Evolutionary conservation across 2,113 vertebrate genomes (phyloP), one percentile per base, ranked within the genome.

Genomic region (Phaethon lepturus): DNA sequence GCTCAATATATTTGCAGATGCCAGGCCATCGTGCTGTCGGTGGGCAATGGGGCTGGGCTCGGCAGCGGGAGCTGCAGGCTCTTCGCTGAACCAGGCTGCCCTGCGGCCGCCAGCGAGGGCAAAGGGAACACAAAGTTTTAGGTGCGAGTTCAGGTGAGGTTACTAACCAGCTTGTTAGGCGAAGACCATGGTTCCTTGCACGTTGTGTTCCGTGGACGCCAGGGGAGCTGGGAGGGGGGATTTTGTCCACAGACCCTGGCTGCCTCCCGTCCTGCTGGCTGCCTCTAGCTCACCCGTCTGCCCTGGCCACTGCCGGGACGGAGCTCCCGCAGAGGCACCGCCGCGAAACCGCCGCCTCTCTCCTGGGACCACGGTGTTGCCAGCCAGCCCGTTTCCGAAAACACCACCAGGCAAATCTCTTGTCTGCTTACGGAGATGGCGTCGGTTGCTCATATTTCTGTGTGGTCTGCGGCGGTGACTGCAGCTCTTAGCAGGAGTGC

Each of bases 81-180:
- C 33, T 35, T 8, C 1, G 20, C 71, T 8, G 64, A 52, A 13
- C 28, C 33, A 7, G 29, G 28, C 8, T 83, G 24, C 17, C 3
- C 53, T 12, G 31, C 1, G 8, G 72, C 52, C 1, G 3, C 22
- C 38, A 4, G 50, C 17, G 1, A 4, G n/a, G 0, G 4, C 2
- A 4, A 23, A 13, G 45, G 31, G 62, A 38, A 20, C 2, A 2
- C 0, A 5, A 5, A 3, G 42, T 2, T 45, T n/a, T 13, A 2
- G 47, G 35, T 26, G 3, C 0, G 8, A 50, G 42, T 3, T 52
- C n/a, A 7, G 86, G 81, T 15, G 72, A 58, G 67, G 44, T 53
- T 63, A 2, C 6, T 45, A 20, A 26, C 12, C 4, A 10, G 40
- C 19, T 83, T 5, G 0, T 31, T 26, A 26, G 24, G 50, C 1